Conservation (phyloP, 2,113 vertebrate genomes). For the human region GRCh38 chr7:106971001-106971500, state of each 20-base stretch:
- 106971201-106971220: neutral
- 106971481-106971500: neutral
- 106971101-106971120: neutral
- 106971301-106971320: neutral
- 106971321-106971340: neutral
- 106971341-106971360: neutral
- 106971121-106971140: neutral
- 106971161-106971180: neutral
- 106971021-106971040: neutral
- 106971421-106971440: neutral
- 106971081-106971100: neutral
- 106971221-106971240: constrained; percentile 1
- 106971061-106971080: neutral
- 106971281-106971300: neutral
- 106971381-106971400: neutral
- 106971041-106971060: neutral
- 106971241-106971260: constrained; percentile 15
- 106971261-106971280: neutral
- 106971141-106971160: neutral
- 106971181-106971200: neutral
- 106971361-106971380: constrained; percentile 18
- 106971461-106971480: neutral
- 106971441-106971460: neutral
- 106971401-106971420: constrained; percentile 19
- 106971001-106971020: neutral